A percentile compares a stretch with the other conserved stretches of the same genome.
These are phyloP conservation scores for Eptesicus fuscus DNA, from an alignment of 2,113 vertebrate species.

Conservation along the genomic window DNA sequence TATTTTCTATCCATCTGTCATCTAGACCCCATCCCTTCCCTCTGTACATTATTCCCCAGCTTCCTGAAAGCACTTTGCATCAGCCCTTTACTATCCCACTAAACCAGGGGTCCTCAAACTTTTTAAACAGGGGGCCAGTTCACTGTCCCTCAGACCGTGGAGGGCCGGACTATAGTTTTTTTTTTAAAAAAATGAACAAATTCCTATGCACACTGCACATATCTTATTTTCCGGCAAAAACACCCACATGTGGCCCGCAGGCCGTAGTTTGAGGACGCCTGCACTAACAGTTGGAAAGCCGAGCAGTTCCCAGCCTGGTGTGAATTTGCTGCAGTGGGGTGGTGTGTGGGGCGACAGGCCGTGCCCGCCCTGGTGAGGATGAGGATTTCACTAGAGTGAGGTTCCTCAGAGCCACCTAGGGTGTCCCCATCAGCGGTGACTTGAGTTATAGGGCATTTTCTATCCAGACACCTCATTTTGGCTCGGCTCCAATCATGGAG, in stretches of 20 bases:
- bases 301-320: neutral
- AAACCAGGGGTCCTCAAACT: too few relatives aligned
- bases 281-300: too few relatives aligned
- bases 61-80: neutral
- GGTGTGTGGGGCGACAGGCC: neutral
- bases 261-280: too few relatives aligned
- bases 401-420: neutral
- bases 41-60: neutral
- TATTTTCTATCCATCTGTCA: neutral
- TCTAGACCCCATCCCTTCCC: neutral
- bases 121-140: too few relatives aligned
- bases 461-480: neutral
- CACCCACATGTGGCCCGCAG: too few relatives aligned
- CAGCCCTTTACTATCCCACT: neutral
- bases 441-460: neutral
- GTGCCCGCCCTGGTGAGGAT: neutral
- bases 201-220: too few relatives aligned
- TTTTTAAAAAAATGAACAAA: too few relatives aligned
- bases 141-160: too few relatives aligned
- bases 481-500: neutral
- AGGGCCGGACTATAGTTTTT: too few relatives aligned
- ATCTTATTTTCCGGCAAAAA: too few relatives aligned
- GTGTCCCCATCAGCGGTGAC: neutral
- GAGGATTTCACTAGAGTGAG: neutral
- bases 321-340: neutral